Percentiles rank a stretch among this genome's conserved stretches.
These are phyloP conservation scores for Platypus cylindrus DNA, from an alignment of 2,888 invertebrate species.

Conservation along the genomic window DNA sequence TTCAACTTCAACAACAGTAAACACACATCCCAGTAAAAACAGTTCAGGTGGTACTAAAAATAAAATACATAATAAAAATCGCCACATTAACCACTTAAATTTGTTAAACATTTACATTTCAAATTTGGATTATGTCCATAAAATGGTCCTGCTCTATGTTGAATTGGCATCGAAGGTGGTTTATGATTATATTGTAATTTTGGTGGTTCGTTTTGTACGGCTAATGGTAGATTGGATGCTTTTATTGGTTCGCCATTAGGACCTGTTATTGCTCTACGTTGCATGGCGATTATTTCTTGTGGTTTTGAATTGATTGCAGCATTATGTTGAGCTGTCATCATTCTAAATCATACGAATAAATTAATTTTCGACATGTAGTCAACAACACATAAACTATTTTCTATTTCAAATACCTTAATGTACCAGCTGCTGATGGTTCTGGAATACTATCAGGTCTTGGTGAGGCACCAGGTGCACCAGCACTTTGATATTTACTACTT, in stretches of 20 bases:
- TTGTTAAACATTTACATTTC: conserved; percentile 39
- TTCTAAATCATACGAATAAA: conserved; percentile 33
- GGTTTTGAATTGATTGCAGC: conserved; percentile 42
- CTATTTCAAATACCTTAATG: conserved; percentile 44
- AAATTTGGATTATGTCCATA: conserved; percentile 89
- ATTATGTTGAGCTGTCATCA: conserved; percentile 77
- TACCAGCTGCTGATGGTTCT: conserved; percentile 52
- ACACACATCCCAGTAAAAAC: conserved; percentile 86
- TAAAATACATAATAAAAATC: conserved; percentile 3
- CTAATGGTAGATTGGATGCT: conserved; percentile 33
- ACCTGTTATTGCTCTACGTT: conserved; percentile 34
- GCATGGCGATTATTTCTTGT: conserved; percentile 44
- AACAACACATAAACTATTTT: no score
- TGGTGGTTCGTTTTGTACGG: conserved; percentile 31
- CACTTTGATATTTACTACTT: conserved; percentile 60
- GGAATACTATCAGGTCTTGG: conserved; percentile 29
- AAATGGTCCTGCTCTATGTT: conserved; percentile 52
- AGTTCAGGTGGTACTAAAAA: conserved; percentile 63
- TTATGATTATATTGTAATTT: conserved; percentile 36
- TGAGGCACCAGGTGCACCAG: conserved; percentile 42
- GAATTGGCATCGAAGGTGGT: conserved; percentile 37
- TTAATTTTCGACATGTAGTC: no score
- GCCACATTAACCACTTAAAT: background rate
- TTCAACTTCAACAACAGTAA: conserved; percentile 46
- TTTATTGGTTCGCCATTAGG: conserved; percentile 33